These are phyloP conservation scores for Psittacula echo DNA, from an alignment of 2,797 vertebrate species.

Conservation along the genomic window DNA sequence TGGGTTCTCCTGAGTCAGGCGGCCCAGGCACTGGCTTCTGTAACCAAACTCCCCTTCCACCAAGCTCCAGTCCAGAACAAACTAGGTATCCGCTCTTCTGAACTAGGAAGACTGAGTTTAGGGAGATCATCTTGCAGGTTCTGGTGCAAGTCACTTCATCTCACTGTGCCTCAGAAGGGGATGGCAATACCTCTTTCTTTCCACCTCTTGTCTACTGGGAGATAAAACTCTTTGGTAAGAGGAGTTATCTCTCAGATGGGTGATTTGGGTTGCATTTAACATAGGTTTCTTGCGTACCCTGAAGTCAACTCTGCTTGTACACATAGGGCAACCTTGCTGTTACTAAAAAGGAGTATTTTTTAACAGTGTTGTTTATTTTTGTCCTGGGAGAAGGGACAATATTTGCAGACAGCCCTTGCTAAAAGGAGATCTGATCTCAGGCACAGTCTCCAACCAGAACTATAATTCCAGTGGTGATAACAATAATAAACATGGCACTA, in stretches of 20 bases:
- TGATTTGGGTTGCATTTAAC: neutral
- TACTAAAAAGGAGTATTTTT: neutral
- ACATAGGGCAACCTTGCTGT: neutral
- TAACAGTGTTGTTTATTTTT: neutral
- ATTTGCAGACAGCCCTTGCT: neutral
- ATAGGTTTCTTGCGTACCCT: neutral
- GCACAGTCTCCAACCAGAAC: neutral
- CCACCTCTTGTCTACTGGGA: neutral
- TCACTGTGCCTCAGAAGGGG: neutral
- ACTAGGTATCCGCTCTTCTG: neutral
- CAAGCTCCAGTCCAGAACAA: neutral
- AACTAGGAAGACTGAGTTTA: neutral
- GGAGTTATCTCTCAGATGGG: neutral
- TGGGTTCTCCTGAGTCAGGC: neutral
- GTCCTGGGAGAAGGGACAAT: neutral
- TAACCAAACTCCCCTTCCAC: neutral
- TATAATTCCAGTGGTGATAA: constrained; percentile 9
- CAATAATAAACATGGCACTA: constrained; percentile 51
- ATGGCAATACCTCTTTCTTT: neutral
- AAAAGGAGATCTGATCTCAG: constrained; percentile 35
- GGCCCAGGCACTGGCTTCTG: neutral
- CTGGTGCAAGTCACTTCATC: neutral
- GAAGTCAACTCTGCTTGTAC: neutral
- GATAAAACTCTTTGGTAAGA: neutral
- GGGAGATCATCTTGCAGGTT: neutral